Evolutionary conservation across 1,140 invertebrate genomes (phyloP).

Genomic region (Acromyrmex echinatior): DNA sequence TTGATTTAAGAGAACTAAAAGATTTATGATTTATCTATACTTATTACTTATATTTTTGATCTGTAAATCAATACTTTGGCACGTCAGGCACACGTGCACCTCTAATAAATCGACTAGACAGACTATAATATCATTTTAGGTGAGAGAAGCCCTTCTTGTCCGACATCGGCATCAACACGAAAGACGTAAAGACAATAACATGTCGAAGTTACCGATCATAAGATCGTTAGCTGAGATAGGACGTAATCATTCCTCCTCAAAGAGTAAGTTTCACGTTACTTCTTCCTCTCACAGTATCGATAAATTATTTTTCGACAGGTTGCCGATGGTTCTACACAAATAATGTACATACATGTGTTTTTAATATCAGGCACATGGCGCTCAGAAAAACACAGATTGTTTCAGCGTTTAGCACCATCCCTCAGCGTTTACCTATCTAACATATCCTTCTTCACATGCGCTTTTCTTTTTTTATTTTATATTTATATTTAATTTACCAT

Average conservation of each 20-base stretch:
- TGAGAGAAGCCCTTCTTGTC: conserved; percentile 95
- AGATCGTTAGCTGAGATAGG: conserved; percentile 98
- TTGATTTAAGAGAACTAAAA: conserved; percentile 1
- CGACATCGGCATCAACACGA: conserved; percentile 98
- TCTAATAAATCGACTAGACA: conserved; percentile 2
- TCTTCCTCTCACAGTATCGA: background rate
- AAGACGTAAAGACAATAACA: conserved; percentile 91
- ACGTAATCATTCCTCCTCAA: conserved; percentile 97
- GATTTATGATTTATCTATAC: background rate
- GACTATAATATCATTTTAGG: conserved; percentile 81
- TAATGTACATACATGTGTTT: conserved; percentile 24
- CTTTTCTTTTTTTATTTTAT: background rate
- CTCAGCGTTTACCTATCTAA: conserved; percentile 15
- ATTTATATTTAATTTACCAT: background rate
- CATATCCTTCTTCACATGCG: background rate
- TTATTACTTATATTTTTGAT: conserved; percentile 34
- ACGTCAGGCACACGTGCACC: background rate
- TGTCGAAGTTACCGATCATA: conserved; percentile 96
- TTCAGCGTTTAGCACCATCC: conserved; percentile 17
- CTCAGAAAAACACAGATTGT: conserved; percentile 27
- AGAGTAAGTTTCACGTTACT: conserved; percentile 91
- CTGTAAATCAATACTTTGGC: conserved; percentile 2
- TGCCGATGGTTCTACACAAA: conserved; percentile 1
- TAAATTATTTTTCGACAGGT: conserved; percentile 46
- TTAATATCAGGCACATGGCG: background rate